Conservation (phyloP, 2,888 invertebrate species). For the Antitype chi region DNA sequence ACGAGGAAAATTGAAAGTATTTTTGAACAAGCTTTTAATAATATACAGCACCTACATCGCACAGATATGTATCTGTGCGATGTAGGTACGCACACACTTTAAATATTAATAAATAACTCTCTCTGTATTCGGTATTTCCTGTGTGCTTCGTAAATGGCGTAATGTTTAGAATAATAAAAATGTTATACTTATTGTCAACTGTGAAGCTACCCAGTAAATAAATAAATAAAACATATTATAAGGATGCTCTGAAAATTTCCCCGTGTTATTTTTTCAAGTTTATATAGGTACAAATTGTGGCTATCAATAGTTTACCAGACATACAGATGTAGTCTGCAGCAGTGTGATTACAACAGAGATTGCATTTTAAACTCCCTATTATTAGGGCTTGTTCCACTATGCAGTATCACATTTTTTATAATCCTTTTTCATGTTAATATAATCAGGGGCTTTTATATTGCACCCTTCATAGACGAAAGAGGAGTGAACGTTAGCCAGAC, state of each 20-base stretch:
- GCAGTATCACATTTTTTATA: slow-evolving; percentile 30
- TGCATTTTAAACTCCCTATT: slow-evolving; percentile 33
- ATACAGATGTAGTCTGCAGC: slow-evolving; percentile 11
- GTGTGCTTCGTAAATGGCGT: too few relatives aligned
- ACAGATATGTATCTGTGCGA: too few relatives aligned
- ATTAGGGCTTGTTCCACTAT: slow-evolving; percentile 18
- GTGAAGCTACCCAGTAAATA: too few relatives aligned
- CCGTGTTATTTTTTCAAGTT: background rate
- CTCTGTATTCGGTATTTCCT: too few relatives aligned
- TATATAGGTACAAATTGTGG: background rate
- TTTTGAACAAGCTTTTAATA: slow-evolving; percentile 4
- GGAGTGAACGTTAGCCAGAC: slow-evolving; percentile 33
- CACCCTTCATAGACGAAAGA: slow-evolving; percentile 38
- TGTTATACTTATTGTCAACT: too few relatives aligned
- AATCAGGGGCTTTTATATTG: slow-evolving; percentile 33
- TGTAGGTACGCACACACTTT: too few relatives aligned
- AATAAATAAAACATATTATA: background rate
- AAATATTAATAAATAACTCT: too few relatives aligned
- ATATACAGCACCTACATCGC: too few relatives aligned
- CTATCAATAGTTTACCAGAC: background rate
- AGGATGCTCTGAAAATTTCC: background rate
- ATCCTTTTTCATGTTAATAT: slow-evolving; percentile 53
- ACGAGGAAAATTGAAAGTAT: slow-evolving; percentile 26
- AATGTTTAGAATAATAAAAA: too few relatives aligned
- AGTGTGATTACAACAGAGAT: slow-evolving; percentile 20